Conservation (phyloP, 2,113 vertebrate genomes). For the Alligator sinensis region DNA sequence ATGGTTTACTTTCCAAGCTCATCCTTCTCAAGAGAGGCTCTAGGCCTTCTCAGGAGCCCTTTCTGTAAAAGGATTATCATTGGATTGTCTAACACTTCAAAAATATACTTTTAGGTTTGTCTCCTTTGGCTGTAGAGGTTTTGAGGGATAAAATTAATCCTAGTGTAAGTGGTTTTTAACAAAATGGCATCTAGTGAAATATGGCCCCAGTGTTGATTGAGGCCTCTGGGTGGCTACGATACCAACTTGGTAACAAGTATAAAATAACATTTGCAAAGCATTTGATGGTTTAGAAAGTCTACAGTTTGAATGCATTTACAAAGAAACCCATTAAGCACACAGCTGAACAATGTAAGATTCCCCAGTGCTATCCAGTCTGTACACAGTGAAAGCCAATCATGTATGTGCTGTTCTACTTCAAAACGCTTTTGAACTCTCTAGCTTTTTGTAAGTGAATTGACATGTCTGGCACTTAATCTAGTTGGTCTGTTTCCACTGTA, state of each 20-base stretch:
- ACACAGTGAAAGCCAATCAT: rapidly evolving
- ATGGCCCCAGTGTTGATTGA: background rate
- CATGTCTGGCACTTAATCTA: background rate
- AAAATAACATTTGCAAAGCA: background rate
- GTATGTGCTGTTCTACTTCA: background rate
- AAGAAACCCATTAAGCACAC: background rate
- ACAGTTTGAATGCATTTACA: background rate
- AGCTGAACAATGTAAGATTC: background rate
- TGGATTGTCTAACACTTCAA: too few species aligned
- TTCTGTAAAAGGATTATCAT: too few species aligned
- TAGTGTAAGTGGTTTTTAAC: background rate
- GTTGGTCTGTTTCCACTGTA: background rate
- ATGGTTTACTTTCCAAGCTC: too few species aligned
- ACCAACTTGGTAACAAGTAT: background rate
- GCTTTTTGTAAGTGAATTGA: background rate
- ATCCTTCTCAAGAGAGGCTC: too few species aligned
- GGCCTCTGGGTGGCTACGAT: background rate
- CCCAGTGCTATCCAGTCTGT: background rate
- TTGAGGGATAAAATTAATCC: too few species aligned
- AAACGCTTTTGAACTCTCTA: background rate
- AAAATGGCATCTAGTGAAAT: background rate
- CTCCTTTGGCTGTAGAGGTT: too few species aligned
- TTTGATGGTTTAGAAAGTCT: background rate
- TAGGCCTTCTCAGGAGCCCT: too few species aligned
- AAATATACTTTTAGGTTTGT: too few species aligned